A percentile compares a stretch with the other conserved stretches of the same genome.
These are phyloP conservation scores for Grapholita molesta DNA, from an alignment of 1,140 invertebrate species.

Conservation along the genomic window DNA sequence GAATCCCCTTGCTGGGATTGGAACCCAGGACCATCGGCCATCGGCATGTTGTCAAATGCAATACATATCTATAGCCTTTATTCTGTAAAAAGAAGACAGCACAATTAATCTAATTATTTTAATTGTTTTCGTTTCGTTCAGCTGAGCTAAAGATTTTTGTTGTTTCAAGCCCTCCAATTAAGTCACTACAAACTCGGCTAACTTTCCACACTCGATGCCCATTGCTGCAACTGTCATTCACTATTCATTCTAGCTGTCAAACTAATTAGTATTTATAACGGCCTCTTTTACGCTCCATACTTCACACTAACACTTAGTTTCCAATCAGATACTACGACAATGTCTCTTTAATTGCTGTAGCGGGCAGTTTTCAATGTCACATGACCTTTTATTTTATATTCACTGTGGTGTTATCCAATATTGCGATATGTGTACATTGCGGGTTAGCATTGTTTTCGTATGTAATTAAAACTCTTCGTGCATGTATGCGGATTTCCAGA, in stretches of 20 bases:
- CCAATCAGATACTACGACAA: not conserved
- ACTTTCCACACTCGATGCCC: slow-evolving; percentile 22
- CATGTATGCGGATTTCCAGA: not conserved
- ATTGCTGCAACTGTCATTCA: slow-evolving; percentile 7
- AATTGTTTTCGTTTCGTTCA: too few species aligned
- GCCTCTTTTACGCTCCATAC: not conserved
- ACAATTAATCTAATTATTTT: too few species aligned
- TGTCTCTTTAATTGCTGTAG: not conserved
- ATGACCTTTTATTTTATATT: not conserved
- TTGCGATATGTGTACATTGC: not conserved
- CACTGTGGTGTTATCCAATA: not conserved
- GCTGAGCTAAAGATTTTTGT: too few species aligned
- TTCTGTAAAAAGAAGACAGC: too few species aligned
- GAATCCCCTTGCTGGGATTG: too few species aligned
- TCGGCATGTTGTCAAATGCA: too few species aligned
- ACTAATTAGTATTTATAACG: slow-evolving; percentile 12
- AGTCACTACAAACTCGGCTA: not conserved
- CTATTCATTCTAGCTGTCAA: not conserved
- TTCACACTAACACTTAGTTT: not conserved
- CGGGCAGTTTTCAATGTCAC: not conserved
- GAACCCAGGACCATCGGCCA: too few species aligned
- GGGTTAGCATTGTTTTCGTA: not conserved
- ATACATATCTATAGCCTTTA: too few species aligned
- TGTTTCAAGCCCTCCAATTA: not conserved
- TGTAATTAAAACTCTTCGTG: not conserved